phyloP scores from a whole-genome alignment of 2,797 vertebrate species.

The Acipenser oxyrinchus region DNA sequence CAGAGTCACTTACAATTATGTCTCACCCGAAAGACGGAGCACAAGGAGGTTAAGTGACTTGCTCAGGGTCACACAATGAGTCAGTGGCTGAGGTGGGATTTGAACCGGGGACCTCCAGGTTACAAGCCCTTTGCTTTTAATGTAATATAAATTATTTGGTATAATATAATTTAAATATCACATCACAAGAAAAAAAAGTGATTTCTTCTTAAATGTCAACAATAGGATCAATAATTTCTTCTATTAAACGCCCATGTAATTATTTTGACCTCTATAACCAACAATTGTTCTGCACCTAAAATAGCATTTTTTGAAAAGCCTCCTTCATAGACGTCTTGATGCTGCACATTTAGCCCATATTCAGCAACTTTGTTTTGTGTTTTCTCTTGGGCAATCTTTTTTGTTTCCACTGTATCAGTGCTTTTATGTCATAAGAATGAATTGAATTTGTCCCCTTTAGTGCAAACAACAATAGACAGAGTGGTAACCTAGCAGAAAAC shows the following conservation, averaged over 20 bases:
- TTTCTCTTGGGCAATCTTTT: conserved; percentile 72
- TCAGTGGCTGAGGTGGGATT: no score
- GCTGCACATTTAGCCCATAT: conserved; percentile 53
- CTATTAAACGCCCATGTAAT: conserved; percentile 18
- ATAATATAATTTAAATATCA: no score
- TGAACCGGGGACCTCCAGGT: no score
- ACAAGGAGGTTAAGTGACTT: no score
- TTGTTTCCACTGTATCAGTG: conserved; percentile 65
- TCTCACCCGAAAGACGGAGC: no score
- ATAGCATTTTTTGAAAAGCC: conserved; percentile 22
- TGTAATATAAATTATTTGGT: no score
- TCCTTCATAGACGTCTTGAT: conserved; percentile 27
- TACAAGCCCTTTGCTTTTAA: no score
- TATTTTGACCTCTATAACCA: conserved; percentile 15
- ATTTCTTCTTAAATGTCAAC: background rate
- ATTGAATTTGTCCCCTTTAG: conserved; percentile 98
- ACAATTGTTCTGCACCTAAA: background rate
- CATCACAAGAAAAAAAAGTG: no score
- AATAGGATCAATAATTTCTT: conserved; percentile 11
- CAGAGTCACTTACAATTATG: no score
- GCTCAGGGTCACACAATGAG: no score
- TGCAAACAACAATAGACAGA: conserved; percentile 96
- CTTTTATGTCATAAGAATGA: conserved; percentile 95
- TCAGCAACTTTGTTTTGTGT: conserved; percentile 71
- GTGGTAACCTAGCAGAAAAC: conserved; percentile 94